Base-by-base conservation (phyloP, 2,888 invertebrate species). In the Chrysolina haemoptera region DNA sequence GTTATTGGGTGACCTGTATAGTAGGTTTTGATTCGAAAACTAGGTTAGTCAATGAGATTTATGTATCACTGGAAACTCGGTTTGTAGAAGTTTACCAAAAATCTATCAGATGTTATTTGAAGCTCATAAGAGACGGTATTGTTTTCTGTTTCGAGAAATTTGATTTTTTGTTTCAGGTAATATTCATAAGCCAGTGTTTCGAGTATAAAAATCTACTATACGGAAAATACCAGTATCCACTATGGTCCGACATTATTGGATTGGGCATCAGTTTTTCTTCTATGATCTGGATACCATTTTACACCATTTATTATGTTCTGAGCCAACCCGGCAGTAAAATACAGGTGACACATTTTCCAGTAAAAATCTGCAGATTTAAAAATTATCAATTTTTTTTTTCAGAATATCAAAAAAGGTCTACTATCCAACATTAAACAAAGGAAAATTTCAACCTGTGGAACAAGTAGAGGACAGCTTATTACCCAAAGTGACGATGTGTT, bases 211-310 rank as follows among this genome's bases (percentile, higher is more conserved):
- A 91, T 0, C 85, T 92, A 68, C 89, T 88, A 18, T 91, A 93
- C 79, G 91, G 92, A 12, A 84, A 84, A 53, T 91, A 91, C 81
- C 86, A 89, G 46, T 92, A 92, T 84, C 92, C 92, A 1, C 82
- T 85, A 71, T 92, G 92, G 92, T 91, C 92, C 0, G 90, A 92
- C 82, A 85, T 89, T 53, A 82, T 92, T 43, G 92, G 92, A n/a
- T 88, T 92, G 79, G 86, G 88, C 53, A 87, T 93, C 70, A 92
- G 92, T 78, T 87, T 91, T 43, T 89, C 91, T 3, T 93, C 93
- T 3, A 93, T 93, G 92, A 85, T 92, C 35, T 92, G 92, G 90
- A 89, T 93, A 75, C 93, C 93, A 10, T 86, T 86, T 14, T 93
- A 92, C 79, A 91, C 91, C 3, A 80, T 92, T 73, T 92, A 91